phyloP scores from a whole-genome alignment of 1,140 invertebrate species.

The Andricus grossulariae region DNA sequence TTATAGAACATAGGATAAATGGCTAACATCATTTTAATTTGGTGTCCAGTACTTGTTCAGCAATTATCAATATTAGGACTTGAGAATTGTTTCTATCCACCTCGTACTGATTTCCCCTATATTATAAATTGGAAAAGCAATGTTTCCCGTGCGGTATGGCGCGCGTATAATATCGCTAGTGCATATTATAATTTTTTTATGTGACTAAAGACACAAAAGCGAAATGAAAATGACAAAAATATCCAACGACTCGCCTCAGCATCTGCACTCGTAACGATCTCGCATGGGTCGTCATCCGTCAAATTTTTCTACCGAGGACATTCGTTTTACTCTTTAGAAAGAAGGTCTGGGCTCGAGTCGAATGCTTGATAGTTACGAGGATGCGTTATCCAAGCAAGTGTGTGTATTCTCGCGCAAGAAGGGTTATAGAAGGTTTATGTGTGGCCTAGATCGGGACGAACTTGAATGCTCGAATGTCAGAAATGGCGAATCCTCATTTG shows the following conservation, averaged over 20 bases:
- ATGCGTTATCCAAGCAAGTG: constrained; percentile 35
- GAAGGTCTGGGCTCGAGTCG: constrained; percentile 51
- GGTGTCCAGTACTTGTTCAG: no score
- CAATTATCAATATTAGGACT: no score
- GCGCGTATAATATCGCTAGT: no score
- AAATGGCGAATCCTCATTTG: constrained; percentile 73
- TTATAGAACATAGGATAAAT: no score
- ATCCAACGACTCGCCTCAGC: constrained; percentile 48
- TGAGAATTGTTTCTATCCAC: no score
- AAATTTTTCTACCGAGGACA: constrained; percentile 63
- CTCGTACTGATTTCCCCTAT: no score
- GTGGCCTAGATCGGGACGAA: constrained; percentile 73
- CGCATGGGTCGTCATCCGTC: constrained; percentile 65
- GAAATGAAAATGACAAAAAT: constrained; percentile 49
- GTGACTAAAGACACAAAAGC: not conserved
- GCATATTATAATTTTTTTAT: constrained; percentile 26
- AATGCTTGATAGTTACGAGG: constrained; percentile 32
- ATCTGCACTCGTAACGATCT: constrained; percentile 63
- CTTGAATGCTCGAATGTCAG: constrained; percentile 73
- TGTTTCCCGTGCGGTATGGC: no score
- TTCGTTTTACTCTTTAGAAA: constrained; percentile 59
- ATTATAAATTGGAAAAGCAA: no score
- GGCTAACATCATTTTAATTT: no score
- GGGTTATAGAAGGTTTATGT: constrained; percentile 49
- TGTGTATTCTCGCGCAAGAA: constrained; percentile 38